phyloP scores from a whole-genome alignment of 2,888 invertebrate species.

The Trachelus stipa region DNA sequence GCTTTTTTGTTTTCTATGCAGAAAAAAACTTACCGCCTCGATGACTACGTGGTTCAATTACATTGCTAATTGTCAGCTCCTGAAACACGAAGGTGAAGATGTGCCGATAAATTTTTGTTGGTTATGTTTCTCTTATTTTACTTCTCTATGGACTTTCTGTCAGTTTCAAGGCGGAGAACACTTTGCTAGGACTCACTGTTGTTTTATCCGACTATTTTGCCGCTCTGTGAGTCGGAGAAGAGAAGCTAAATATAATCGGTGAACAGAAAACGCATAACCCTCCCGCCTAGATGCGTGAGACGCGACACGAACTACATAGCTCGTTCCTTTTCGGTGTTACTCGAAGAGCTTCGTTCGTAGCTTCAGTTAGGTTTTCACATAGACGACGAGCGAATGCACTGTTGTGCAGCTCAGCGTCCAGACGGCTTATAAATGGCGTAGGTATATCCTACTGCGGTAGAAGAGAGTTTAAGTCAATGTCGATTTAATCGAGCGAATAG shows the following conservation, averaged over 20 bases:
- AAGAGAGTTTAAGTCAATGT: neutral
- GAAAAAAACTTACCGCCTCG: no score
- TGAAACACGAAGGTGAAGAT: neutral
- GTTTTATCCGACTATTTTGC: neutral
- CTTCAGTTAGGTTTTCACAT: neutral
- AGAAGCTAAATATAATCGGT: conserved; percentile 47
- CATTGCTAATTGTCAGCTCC: no score
- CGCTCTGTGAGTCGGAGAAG: conserved; percentile 25
- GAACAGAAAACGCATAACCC: conserved; percentile 36
- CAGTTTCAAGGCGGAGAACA: conserved; percentile 3
- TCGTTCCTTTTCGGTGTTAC: conserved; percentile 5
- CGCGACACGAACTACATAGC: neutral
- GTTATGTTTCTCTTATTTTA: conserved; percentile 18
- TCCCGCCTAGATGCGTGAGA: conserved; percentile 39
- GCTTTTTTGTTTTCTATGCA: neutral
- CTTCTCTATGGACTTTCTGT: conserved; percentile 19
- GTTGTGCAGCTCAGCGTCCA: neutral
- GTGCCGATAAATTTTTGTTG: conserved; percentile 18
- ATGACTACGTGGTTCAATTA: no score
- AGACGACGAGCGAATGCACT: neutral
- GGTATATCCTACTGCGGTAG: neutral
- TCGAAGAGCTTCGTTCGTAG: conserved; percentile 5
- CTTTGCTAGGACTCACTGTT: neutral
- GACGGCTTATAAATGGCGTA: neutral
- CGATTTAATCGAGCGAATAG: neutral